Percentiles rank a stretch among this genome's conserved stretches.
Evolutionary conservation across 2,113 vertebrate species (phyloP).

Genomic region (Mola mola): DNA sequence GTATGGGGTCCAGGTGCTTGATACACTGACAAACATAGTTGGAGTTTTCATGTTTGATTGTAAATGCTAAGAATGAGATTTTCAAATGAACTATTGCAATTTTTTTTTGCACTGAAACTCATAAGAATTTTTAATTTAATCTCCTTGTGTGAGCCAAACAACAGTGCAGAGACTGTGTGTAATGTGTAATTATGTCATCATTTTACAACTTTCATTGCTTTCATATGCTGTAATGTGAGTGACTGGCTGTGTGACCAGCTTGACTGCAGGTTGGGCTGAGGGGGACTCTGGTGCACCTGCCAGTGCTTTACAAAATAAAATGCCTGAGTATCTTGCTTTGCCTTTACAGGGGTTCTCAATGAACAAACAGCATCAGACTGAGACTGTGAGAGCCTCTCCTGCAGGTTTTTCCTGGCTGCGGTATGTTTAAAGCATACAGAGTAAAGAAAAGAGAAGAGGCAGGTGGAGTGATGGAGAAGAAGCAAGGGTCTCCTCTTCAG

Average conservation of each 20-base stretch:
- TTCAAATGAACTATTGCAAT: background rate
- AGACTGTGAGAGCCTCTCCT: constrained; percentile 1
- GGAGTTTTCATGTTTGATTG: no score
- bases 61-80: background rate
- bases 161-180: no score
- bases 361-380: background rate
- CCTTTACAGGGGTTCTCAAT: background rate
- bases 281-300: background rate
- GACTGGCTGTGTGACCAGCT: background rate
- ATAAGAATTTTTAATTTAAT: no score
- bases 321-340: background rate
- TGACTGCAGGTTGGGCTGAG: constrained; percentile 17
- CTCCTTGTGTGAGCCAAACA: no score
- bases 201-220: no score
- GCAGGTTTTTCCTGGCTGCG: constrained; percentile 1
- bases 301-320: background rate
- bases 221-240: no score
- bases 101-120: background rate
- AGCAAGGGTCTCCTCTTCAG: constrained; percentile 69
- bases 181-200: no score
- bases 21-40: no score
- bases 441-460: constrained; percentile 27
- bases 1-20: no score
- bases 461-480: constrained; percentile 78
- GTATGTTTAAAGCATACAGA: constrained; percentile 1